phyloP scores from a whole-genome alignment of 2,113 vertebrate genomes.

The Clinocottus analis region DNA sequence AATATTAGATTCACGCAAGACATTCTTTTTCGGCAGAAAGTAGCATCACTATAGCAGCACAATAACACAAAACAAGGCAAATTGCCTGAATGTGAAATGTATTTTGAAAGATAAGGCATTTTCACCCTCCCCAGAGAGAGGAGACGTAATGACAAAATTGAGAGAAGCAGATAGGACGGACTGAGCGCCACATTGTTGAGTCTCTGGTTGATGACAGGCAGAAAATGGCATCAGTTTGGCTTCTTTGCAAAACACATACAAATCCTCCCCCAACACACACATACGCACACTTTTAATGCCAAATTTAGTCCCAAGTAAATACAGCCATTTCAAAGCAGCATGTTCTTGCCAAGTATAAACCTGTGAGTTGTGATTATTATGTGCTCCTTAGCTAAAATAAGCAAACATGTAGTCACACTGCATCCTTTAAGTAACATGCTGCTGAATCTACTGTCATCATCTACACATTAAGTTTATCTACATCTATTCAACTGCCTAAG shows the following conservation, averaged over 20 bases:
- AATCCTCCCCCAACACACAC: conserved; percentile 21
- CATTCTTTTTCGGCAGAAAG: conserved; percentile 44
- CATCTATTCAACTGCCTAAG: conserved; percentile 3
- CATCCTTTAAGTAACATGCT: conserved; percentile 33
- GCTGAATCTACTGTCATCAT: conserved; percentile 21
- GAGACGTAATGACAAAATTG: conserved; percentile 71
- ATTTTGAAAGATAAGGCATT: conserved; percentile 67
- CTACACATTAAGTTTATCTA: not conserved
- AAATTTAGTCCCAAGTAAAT: conserved; percentile 67
- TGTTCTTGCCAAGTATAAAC: conserved; percentile 57
- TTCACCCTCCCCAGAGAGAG: conserved; percentile 46
- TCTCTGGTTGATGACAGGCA: conserved; percentile 69
- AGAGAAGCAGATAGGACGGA: conserved; percentile 62
- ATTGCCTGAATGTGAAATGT: conserved; percentile 65
- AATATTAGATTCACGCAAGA: conserved; percentile 47
- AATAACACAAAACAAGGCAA: conserved; percentile 63
- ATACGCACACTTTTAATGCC: conserved; percentile 47
- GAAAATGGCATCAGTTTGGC: conserved; percentile 72
- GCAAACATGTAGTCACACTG: not conserved
- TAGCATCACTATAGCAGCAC: conserved; percentile 30
- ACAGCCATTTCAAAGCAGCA: conserved; percentile 58
- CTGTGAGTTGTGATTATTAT: conserved; percentile 41
- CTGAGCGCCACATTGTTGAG: conserved; percentile 67
- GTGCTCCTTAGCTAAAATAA: conserved; percentile 13
- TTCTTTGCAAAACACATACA: conserved; percentile 67